These are phyloP conservation scores for Tyto alba DNA, from an alignment of 2,113 vertebrate genomes.

Conservation along the genomic window DNA sequence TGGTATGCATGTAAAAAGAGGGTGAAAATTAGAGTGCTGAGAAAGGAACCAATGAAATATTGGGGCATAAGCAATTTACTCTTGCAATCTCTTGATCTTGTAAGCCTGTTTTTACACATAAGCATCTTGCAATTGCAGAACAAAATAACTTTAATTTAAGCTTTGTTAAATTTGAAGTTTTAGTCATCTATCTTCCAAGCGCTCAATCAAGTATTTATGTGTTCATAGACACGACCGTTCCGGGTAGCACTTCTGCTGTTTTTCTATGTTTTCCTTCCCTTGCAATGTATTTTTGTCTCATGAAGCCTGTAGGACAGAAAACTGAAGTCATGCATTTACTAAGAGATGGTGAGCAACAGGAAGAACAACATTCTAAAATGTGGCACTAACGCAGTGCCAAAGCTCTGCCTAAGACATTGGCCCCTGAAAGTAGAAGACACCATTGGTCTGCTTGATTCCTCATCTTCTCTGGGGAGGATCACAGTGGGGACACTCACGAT, in stretches of 20 bases:
- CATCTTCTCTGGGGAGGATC: neutral
- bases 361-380: neutral
- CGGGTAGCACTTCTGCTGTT: neutral
- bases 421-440: neutral
- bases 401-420: neutral
- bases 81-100: neutral
- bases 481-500: neutral
- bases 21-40: neutral
- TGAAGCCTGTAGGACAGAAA: neutral
- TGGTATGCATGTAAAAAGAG: neutral
- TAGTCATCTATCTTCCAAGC: neutral
- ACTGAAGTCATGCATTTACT: neutral
- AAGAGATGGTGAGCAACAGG: neutral
- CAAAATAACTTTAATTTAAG: neutral
- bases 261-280: neutral
- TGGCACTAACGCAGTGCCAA: neutral
- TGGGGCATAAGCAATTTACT: neutral
- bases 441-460: neutral
- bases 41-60: neutral
- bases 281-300: neutral
- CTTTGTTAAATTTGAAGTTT: neutral
- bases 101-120: neutral
- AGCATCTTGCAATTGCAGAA: neutral
- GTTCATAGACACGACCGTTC: neutral
- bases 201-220: neutral